phyloP scores from a whole-genome alignment of 2,888 invertebrate genomes.

The Cerceris ruficornis region DNA sequence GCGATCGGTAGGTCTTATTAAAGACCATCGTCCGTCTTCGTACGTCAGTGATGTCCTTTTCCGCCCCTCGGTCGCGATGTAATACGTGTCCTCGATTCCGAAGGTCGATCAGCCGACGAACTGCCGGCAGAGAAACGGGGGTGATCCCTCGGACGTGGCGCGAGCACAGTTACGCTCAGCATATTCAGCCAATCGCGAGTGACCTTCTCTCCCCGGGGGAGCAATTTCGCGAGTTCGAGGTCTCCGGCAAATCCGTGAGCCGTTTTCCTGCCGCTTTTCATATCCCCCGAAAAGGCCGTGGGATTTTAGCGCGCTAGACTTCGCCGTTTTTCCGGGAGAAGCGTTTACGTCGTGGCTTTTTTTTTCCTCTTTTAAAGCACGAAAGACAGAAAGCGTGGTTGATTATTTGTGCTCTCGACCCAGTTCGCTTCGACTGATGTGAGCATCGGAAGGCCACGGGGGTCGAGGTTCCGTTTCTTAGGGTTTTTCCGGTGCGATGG shows the following conservation, averaged over 20 bases:
- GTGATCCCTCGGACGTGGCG: constrained; percentile 48
- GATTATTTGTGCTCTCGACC: constrained; percentile 70
- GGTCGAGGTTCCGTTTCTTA: not conserved
- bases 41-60: constrained; percentile 60
- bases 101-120: constrained; percentile 63
- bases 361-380: not conserved
- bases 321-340: not conserved
- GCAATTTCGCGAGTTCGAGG: constrained; percentile 32
- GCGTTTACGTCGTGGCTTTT: not conserved
- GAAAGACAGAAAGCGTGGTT: constrained; percentile 27
- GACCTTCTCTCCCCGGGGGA: constrained; percentile 7
- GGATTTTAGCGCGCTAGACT: not conserved
- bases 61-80: constrained; percentile 57
- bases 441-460: constrained; percentile 27
- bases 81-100: constrained; percentile 66
- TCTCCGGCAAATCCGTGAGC: not conserved
- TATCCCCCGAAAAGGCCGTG: not conserved
- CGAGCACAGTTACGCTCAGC: constrained; percentile 23
- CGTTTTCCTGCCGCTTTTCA: not conserved
- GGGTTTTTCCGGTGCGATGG: no score
- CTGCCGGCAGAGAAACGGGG: constrained; percentile 52
- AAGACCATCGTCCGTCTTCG: constrained; percentile 36
- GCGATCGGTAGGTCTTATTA: constrained; percentile 24
- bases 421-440: constrained; percentile 59
- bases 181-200: constrained; percentile 41